Evolutionary conservation across 2,797 vertebrate genomes (phyloP).

Genomic region (Anguilla anguilla): DNA sequence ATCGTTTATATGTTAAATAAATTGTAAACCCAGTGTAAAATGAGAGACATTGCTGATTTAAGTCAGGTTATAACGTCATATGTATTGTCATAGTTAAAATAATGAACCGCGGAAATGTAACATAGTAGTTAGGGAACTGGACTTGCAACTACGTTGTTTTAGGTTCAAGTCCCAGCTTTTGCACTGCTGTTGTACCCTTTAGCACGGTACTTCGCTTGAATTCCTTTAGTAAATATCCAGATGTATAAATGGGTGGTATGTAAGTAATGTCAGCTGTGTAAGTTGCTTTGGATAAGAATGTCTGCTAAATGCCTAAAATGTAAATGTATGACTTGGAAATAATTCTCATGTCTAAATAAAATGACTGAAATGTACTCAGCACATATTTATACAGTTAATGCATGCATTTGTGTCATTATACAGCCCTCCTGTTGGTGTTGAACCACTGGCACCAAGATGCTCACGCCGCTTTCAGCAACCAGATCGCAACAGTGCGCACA

Average conservation of each 20-base stretch:
- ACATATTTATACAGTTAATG: not conserved
- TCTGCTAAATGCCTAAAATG: not conserved
- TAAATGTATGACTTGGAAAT: no score
- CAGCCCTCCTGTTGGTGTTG: constrained; percentile 50
- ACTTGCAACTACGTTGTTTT: no score
- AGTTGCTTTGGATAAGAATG: not conserved
- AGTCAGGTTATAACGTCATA: not conserved
- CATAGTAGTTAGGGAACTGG: no score
- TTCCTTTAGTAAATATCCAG: not conserved
- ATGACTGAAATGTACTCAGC: not conserved
- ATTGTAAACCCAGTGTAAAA: not conserved
- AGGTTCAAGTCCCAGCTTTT: not conserved
- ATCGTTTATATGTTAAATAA: not conserved
- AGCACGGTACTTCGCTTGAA: not conserved
- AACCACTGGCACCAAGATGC: constrained; percentile 46
- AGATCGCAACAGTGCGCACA: constrained; percentile 37
- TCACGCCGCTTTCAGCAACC: constrained; percentile 35
- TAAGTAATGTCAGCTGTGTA: not conserved
- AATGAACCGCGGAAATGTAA: not conserved
- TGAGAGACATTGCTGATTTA: not conserved
- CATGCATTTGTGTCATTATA: constrained; percentile 9
- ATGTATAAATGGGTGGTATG: not conserved
- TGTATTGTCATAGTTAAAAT: not conserved
- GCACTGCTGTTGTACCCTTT: not conserved
- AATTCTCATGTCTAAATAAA: not conserved